Evolutionary conservation across 37 sponge, comb jelly and placozoan species (phyloP), one percentile per base, ranked within the genome.

Genomic region (Haliclona indistincta): DNA sequence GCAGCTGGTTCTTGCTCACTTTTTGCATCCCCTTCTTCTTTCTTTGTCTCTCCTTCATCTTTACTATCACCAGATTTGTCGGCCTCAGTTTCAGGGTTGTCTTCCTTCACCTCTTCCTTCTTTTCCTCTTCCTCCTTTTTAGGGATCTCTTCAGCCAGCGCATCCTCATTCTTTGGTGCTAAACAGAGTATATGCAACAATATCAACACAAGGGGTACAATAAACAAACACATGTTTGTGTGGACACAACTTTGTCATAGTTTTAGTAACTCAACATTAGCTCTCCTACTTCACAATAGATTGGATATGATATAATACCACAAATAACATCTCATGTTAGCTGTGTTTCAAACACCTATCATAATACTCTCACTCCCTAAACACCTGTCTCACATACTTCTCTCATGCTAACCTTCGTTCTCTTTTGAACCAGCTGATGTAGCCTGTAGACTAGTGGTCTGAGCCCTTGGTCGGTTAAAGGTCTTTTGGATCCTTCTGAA

Each of bases 61-160:
- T 68, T 65, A 22, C 32, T 58, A 60, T 49, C 51, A 3, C 40
- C 60, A 6, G 2, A 55, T 38, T 71, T 62, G 25, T 66, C 68
- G 2, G 25, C 70, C 30, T 69, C 86, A 35, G 7, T 5, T 69
- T 69, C 73, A 10, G 30, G 2, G 29, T 72, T 72, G 40, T 56
- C 38, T 42, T 73, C 41, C 52, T 73, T 68, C 23, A 26, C 25
- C 4, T 75, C 34, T 4, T 67, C 67, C 3, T 52, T 55, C 30
- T 28, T 53, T 58, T 43, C 43, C 6, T 7, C 37, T 30, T 10
- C 52, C 10, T 4, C 53, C 3, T 43, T 11, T 43, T 28, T 61
- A 8, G 26, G 63, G 10, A 11, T 28, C 63, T 61, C 67, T 20
- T 66, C 67, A 8, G 43, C 67, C n/a, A 40, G 13, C 15, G 40